Conservation (phyloP, 2,797 vertebrate species). For the Melanotaenia nigrans region DNA sequence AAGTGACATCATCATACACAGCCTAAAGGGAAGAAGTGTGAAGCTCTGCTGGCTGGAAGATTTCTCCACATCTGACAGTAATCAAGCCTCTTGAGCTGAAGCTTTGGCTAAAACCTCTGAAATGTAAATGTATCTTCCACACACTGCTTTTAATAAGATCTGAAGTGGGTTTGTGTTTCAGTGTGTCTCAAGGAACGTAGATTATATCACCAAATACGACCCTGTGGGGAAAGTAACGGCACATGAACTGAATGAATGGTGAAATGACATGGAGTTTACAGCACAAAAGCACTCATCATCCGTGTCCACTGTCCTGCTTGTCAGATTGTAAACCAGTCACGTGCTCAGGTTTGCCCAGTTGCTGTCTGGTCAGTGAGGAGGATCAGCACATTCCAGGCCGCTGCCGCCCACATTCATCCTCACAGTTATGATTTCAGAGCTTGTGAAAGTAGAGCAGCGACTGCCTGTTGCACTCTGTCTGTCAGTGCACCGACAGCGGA, state of each 20-base stretch:
- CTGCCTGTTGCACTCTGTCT: slow-evolving; percentile 46
- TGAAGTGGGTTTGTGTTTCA: slow-evolving; percentile 7
- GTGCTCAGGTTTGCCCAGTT: neutral
- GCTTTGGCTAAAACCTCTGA: slow-evolving; percentile 7
- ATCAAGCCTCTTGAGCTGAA: slow-evolving; percentile 36
- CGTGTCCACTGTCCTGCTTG: neutral
- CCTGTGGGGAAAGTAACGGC: neutral
- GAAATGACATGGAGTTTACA: neutral
- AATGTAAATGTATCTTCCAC: slow-evolving; percentile 22
- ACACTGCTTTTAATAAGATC: slow-evolving; percentile 16
- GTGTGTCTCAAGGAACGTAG: neutral
- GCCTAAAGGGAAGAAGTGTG: neutral
- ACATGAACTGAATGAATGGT: no score
- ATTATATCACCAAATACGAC: neutral
- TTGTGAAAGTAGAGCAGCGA: slow-evolving; percentile 32
- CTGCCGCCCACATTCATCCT: neutral
- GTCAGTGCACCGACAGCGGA: slow-evolving; percentile 34
- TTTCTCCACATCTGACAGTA: slow-evolving; percentile 55
- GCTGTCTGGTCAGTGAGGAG: neutral
- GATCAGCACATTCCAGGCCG: slow-evolving; percentile 1
- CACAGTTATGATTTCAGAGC: neutral
- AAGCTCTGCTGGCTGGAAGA: slow-evolving; percentile 3
- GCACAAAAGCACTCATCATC: neutral
- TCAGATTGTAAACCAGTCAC: neutral
- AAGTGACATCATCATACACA: slow-evolving; percentile 17